Base-by-base conservation (phyloP, 1,140 invertebrate species). In the Conus betulinus region DNA sequence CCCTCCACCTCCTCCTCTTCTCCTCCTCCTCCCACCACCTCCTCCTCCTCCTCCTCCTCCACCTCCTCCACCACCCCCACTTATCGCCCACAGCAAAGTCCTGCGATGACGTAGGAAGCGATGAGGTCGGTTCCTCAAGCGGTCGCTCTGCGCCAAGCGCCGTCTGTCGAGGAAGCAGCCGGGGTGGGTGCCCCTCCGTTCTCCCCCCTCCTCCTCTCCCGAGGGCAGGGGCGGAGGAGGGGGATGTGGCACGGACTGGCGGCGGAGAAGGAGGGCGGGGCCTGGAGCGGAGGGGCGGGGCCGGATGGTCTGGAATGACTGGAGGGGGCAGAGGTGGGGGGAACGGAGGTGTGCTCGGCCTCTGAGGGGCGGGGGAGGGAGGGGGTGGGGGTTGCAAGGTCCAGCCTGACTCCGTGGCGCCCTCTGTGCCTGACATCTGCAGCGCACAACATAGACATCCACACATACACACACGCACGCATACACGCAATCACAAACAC, bases 221-320 rank as follows among this genome's bases (percentile, higher is more conserved):
- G 82, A 84, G 51, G 71, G 74, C 52, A 78, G 85, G 63, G 71
- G 84, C 5, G 71, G 85, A 5, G 85, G 85, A 23, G 74, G 74
- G 23, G 85, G 85, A 15, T 27, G 74, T 76, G 52, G 71, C 71
- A 67, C 53, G 25, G 82, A 84, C 55, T 84, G 82, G 85, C n/a
- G 85, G 85, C 71, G 11, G 74, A 78, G 85, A 57, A 53, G 5
- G 85, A 23, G n/a, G 71, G 53, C 51, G 17, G 76, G 71, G 85
- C 51, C 6, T 76, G 71, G 74, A 6, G 4, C 20, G 17, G 13
- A 51, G 71, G 51, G 74, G 74, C 71, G 71, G 23, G 63, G 53
- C 63, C 17, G 51, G 85, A n/a, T 52, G 52, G n/a, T 39, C 25
- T 78, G 67, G 85, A 78, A 78, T 87, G 85, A 53, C 85, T 87